Conservation (phyloP, 2,797 vertebrate species). For the Sphaeramia orbicularis region DNA sequence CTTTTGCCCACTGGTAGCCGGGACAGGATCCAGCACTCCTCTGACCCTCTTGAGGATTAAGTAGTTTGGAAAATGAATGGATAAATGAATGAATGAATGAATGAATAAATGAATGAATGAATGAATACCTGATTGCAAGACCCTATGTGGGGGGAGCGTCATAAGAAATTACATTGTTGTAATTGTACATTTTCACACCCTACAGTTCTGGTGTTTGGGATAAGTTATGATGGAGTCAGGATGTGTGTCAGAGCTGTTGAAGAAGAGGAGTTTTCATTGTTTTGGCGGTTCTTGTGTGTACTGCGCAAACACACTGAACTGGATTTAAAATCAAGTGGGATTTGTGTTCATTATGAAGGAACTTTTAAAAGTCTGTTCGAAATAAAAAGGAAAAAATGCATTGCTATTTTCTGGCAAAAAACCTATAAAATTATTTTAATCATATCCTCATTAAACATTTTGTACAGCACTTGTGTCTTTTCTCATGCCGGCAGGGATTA, state of each 20-base stretch:
- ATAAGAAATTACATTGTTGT: neutral
- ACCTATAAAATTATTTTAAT: neutral
- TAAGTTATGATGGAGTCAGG: neutral
- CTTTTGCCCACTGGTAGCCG: no score
- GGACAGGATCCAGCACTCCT: no score
- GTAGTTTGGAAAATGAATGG: no score
- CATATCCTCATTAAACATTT: constrained; percentile 17
- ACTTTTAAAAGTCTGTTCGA: constrained; percentile 8
- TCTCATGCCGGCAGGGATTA: constrained; percentile 12
- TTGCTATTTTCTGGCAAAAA: constrained; percentile 18
- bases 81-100: no score
- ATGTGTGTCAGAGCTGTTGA: neutral
- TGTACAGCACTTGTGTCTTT: constrained; percentile 4
- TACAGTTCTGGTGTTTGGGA: neutral
- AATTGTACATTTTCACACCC: no score
- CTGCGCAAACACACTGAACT: neutral
- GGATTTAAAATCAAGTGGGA: constrained; percentile 18
- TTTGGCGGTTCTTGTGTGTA: neutral
- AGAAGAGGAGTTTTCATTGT: neutral
- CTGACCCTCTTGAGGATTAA: no score
- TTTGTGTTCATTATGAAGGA: constrained; percentile 11
- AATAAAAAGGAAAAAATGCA: constrained; percentile 19
- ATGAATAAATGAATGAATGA: no score
- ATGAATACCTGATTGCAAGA: no score
- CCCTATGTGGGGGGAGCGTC: no score